Evolutionary conservation across 2,113 vertebrate genomes (phyloP), one percentile per base, ranked within the genome.

Genomic region (Stigmatopora argus): DNA sequence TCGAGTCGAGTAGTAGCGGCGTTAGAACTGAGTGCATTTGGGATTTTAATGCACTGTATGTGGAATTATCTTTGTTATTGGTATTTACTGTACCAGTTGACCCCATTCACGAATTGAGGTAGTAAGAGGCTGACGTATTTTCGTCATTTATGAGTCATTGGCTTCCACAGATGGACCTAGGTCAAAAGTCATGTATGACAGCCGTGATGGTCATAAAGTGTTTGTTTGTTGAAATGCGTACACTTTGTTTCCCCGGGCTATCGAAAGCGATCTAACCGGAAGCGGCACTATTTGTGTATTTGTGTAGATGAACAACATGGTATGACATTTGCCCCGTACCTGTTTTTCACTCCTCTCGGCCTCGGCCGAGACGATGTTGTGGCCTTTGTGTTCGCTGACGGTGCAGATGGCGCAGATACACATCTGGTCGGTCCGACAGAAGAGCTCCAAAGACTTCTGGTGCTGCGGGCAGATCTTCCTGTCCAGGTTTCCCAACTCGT

Each of bases 391-490:
- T 47, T 92, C 91, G 41, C 90, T 92, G 85, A 92, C 90, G 0
- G 91, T 92, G 84, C 93, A 93, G 66, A 92, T 73, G 10, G 71
- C 21, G 3, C 93, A 95, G 81, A 93, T 80, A 34, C 78, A 91
- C 77, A 72, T 85, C 45, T 82, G 82, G 13, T 94, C 92, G 0
- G 81, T 70, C 35, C 83, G 82, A 69, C 93, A 94, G 88, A 91
- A 93, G 34, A 89, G 90, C 74, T 94, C 92, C 86, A 93, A 79
- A 64, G 88, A 79, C 73, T 90, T 91, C 82, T 92, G 83, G 46
- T 94, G 93, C 78, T 93, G 86, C 0, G 5, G 78, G 69, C 94
- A 94, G 75, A 84, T 92, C 84, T 91, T 90, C 71, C 90, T 87
- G 78, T 90, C 85, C n/a, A 66, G 77, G 60, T 62, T 79, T 0